These are phyloP conservation scores for Heliconius hermathena DNA, from an alignment of 1,140 invertebrate genomes.

Conservation along the genomic window DNA sequence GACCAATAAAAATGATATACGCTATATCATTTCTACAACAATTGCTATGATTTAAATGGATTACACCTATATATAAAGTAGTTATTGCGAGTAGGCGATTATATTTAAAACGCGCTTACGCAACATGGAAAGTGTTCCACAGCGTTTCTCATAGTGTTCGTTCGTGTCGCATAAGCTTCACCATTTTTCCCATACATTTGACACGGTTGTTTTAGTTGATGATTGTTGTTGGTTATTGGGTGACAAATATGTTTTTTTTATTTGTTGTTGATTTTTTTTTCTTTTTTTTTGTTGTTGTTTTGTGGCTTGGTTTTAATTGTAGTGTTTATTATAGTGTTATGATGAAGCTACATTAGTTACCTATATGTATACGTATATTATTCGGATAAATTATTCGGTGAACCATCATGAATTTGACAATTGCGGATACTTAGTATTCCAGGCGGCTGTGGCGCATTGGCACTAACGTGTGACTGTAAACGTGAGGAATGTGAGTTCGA, in stretches of 20 bases:
- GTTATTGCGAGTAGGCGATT: slow-evolving; percentile 15
- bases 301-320: neutral
- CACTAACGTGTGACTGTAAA: no score
- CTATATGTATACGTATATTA: no score
- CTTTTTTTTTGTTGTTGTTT: neutral
- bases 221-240: slow-evolving; percentile 1
- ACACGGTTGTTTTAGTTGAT: slow-evolving; percentile 1
- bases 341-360: neutral
- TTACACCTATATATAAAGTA: slow-evolving; percentile 10
- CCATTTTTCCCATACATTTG: slow-evolving; percentile 14
- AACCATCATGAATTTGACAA: no score
- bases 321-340: neutral
- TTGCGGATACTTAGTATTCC: no score
- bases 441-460: no score
- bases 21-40: neutral
- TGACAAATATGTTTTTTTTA: neutral
- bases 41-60: neutral
- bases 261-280: neutral
- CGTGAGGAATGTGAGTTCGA: no score
- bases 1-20: neutral
- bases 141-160: slow-evolving; percentile 40
- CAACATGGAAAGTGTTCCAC: slow-evolving; percentile 53
- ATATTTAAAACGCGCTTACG: slow-evolving; percentile 25
- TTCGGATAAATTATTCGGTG: no score
- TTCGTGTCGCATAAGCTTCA: slow-evolving; percentile 28